Evolutionary conservation across 2,113 vertebrate genomes (phyloP), one percentile per base, ranked within the genome.

Genomic region (Oncorhynchus kisutch): DNA sequence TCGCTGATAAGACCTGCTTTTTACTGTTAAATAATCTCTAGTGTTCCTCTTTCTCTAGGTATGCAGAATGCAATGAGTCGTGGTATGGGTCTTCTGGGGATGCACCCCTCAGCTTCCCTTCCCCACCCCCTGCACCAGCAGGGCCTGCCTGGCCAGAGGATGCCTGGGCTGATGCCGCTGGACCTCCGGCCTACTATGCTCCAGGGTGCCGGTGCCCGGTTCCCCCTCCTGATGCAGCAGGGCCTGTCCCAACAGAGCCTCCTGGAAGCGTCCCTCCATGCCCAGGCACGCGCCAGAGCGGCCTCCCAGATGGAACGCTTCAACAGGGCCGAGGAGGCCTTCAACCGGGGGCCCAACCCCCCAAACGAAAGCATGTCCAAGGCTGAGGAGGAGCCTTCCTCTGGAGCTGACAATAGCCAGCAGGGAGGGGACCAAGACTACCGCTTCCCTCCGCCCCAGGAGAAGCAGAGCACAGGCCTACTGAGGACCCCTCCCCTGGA

Each of bases 391-490:
- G 94, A 96, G 78, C 81, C 95, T 0, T 85, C 94, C 0, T 87
- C 95, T 18, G 94, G 94, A 25, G 94, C 92, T 0, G 96, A 98
- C 29, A 92, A 87, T 54, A 92, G 94, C 79, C 95, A 94, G 27
- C 95, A 95, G 84, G 97, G 98, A 81, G 96, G 96, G 82, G 98
- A 99, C 85, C 92, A 97, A 93, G 98, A 99, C 94, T 99, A 99
- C 85, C 96, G 97, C 72, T 99, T 99, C 89, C 98, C 98, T 84
- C 93, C 94, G 0, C 90, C 90, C 18, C 59, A n/a, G 69, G 94
- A 94, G 68, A 94, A 95, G 80, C 93, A 84, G 78, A 91, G 92
- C 73, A 91, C 92, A 0, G 92, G 92, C 48, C 83, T 94, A 22
- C 85, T 94, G 70, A 91, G 91, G 74, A 93, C 93, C 1, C 96